Percentiles rank a stretch among this genome's conserved stretches.
Evolutionary conservation across 2,113 vertebrate genomes (phyloP).

Genomic region (Trogon melanurus): DNA sequence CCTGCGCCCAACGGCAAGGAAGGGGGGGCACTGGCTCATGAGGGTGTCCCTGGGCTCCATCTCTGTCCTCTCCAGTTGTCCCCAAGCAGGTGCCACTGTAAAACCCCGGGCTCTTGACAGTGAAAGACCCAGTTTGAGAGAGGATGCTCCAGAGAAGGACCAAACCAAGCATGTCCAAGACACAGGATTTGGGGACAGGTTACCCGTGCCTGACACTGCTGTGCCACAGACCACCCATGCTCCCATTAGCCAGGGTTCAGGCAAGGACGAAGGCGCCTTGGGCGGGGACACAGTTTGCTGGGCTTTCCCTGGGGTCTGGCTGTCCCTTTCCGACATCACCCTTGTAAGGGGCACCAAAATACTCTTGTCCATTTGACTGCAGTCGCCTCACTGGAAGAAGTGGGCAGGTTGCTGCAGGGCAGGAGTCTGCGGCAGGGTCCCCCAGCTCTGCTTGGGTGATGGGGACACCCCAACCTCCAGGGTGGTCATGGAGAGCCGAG

Average conservation of each 20-base stretch:
- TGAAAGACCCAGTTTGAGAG: background rate
- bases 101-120: rapidly evolving
- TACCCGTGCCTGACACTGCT: rapidly evolving
- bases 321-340: background rate
- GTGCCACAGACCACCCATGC: background rate
- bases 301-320: background rate
- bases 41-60: background rate
- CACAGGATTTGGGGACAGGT: background rate
- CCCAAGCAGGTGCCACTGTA: background rate
- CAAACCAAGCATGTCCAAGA: background rate
- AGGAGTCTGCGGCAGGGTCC: background rate
- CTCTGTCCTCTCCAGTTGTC: background rate
- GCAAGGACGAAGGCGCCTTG: background rate
- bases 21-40: rapidly evolving
- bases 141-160: background rate
- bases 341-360: rapidly evolving
- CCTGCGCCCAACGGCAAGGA: background rate
- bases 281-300: background rate
- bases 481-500: rapidly evolving
- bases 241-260: rapidly evolving
- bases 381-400: background rate
- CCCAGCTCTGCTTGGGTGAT: rapidly evolving
- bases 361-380: background rate
- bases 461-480: rapidly evolving
- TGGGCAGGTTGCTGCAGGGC: background rate